Percentiles rank a stretch among this genome's conserved stretches.
phyloP scores from a whole-genome alignment of 2,113 vertebrate genomes.

The Vulpes ferrilata region DNA sequence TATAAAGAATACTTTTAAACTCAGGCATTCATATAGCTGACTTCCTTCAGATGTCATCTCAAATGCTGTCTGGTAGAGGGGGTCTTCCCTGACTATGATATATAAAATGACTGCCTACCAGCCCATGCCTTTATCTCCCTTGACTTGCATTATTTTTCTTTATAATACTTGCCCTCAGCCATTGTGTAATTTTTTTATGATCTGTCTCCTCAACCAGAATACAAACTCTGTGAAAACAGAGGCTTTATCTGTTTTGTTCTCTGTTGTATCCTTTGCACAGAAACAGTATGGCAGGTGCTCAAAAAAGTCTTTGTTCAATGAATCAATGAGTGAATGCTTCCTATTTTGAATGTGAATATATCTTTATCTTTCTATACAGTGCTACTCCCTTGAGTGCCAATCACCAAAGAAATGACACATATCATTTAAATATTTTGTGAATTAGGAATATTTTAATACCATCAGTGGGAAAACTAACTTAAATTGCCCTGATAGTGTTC shows the following conservation, averaged over 20 bases:
- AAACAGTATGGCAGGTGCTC: not conserved
- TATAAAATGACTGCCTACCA: not conserved
- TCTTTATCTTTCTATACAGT: too few relatives aligned
- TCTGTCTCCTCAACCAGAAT: not conserved
- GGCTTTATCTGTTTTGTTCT: not conserved
- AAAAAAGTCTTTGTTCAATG: not conserved
- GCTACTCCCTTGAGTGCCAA: not conserved
- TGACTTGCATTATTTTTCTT: not conserved
- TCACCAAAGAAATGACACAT: not conserved
- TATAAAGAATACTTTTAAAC: not conserved
- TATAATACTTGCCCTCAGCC: not conserved
- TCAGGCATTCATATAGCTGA: not conserved
- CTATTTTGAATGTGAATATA: not conserved
- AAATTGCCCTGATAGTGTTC: not conserved
- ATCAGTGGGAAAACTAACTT: slow-evolving; percentile 20
- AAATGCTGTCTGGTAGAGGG: not conserved
- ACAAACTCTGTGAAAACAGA: not conserved
- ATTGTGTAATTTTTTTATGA: not conserved
- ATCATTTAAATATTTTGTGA: not conserved
- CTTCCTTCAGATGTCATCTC: not conserved
- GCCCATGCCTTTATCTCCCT: not conserved
- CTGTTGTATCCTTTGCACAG: not conserved
- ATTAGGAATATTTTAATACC: slow-evolving; percentile 6
- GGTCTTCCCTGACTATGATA: not conserved
- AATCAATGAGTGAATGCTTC: not conserved